phyloP scores from a whole-genome alignment of 2,888 invertebrate genomes.

The Metellina segmentata region DNA sequence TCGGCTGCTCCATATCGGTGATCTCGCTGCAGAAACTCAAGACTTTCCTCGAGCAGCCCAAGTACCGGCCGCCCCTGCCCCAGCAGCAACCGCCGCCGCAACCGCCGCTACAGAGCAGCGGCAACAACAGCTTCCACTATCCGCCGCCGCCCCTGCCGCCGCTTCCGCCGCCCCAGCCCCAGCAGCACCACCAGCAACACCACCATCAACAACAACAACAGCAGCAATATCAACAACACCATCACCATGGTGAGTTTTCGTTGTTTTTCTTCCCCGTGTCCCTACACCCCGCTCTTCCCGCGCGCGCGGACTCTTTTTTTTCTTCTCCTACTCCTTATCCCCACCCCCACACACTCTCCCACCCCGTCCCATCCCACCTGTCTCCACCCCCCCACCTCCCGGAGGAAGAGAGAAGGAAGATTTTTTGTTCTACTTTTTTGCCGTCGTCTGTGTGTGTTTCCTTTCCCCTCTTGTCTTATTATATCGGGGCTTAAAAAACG shows the following conservation, averaged over 20 bases:
- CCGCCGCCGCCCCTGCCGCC: constrained; percentile 54
- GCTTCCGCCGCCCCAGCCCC: constrained; percentile 38
- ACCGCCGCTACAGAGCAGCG: constrained; percentile 56
- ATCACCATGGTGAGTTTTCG: constrained; percentile 72
- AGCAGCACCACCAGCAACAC: constrained; percentile 67
- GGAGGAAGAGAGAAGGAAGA: not conserved
- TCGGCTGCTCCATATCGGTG: constrained; percentile 77
- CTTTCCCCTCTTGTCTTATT: constrained; percentile 12
- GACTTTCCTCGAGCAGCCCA: constrained; percentile 78
- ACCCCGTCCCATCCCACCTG: not conserved
- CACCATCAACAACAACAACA: constrained; percentile 68
- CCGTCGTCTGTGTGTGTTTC: not conserved
- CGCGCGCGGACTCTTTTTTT: constrained; percentile 22
- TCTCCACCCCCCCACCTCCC: constrained; percentile 4
- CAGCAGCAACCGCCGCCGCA: constrained; percentile 67
- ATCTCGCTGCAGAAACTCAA: constrained; percentile 78
- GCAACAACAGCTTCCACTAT: constrained; percentile 56
- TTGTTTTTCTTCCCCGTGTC: constrained; percentile 12
- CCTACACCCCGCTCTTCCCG: not conserved
- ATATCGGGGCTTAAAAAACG: not conserved
- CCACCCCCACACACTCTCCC: constrained; percentile 11
- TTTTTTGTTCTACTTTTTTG: constrained; percentile 12
- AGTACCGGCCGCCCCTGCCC: constrained; percentile 76
- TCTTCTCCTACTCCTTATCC: not conserved
- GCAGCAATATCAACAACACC: constrained; percentile 76